These are phyloP conservation scores for Glaucomys volans DNA, from an alignment of 2,113 vertebrate genomes.

Conservation along the genomic window DNA sequence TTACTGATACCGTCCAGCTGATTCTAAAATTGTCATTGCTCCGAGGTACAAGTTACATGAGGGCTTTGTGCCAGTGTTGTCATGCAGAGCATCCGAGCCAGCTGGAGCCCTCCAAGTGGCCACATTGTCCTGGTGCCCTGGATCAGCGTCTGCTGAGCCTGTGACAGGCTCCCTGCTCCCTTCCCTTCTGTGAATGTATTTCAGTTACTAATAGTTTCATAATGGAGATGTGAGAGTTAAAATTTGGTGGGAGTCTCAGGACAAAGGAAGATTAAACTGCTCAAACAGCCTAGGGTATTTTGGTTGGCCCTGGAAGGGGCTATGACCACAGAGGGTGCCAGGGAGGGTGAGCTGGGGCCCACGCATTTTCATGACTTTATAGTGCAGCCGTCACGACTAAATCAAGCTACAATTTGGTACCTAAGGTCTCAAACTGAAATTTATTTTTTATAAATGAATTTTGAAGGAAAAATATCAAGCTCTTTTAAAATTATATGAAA, in stretches of 20 bases:
- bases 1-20: slow-evolving; percentile 23
- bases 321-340: not conserved
- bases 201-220: slow-evolving; percentile 71
- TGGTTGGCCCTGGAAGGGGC: slow-evolving; percentile 13
- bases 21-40: slow-evolving; percentile 22
- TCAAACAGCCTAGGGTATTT: slow-evolving; percentile 45
- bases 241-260: slow-evolving; percentile 65
- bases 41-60: slow-evolving; percentile 12
- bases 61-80: not conserved
- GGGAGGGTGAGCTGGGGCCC: slow-evolving; percentile 23
- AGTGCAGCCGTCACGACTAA: slow-evolving; percentile 78
- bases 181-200: slow-evolving; percentile 83
- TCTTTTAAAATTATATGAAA: slow-evolving; percentile 74
- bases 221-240: slow-evolving; percentile 68
- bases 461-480: slow-evolving; percentile 77
- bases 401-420: slow-evolving; percentile 85
- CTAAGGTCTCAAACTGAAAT: slow-evolving; percentile 82
- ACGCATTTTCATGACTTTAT: slow-evolving; percentile 79
- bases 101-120: not conserved
- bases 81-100: slow-evolving; percentile 5
- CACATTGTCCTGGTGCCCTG: slow-evolving; percentile 63
- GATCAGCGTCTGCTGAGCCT: slow-evolving; percentile 61
- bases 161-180: slow-evolving; percentile 66
- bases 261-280: slow-evolving; percentile 69
- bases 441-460: slow-evolving; percentile 78